A percentile compares a stretch with the other conserved stretches of the same genome.
Conservation (phyloP, 2,113 vertebrate genomes). For the Mormyrus iriodes region DNA sequence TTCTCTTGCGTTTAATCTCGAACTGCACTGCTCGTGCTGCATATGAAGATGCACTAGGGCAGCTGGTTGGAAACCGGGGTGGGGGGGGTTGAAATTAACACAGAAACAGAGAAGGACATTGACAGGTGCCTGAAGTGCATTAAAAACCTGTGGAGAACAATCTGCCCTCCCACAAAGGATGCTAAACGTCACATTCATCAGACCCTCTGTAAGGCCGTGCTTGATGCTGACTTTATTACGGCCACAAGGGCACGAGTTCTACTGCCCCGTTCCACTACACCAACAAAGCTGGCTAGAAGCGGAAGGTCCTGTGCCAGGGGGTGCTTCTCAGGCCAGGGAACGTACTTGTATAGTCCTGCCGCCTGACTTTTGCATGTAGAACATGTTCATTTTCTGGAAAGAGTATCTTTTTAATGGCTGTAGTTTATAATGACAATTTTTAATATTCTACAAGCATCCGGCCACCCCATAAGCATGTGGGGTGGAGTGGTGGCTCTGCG, state of each 20-base stretch:
- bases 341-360: background rate
- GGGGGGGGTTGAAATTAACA: background rate
- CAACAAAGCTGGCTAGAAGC: background rate
- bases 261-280: background rate
- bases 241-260: background rate
- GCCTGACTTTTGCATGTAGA: background rate
- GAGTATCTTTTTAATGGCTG: background rate
- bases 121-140: background rate
- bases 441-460: background rate
- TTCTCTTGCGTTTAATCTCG: background rate
- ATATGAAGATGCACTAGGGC: background rate
- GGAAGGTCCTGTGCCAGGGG: background rate
- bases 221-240: background rate
- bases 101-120: background rate
- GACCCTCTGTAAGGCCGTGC: background rate
- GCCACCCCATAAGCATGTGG: too few relatives aligned
- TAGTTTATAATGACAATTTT: background rate
- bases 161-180: background rate
- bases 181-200: background rate
- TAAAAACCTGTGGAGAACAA: background rate
- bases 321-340: background rate
- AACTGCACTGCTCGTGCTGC: background rate
- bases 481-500: too few relatives aligned
- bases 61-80: background rate
- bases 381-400: background rate